A percentile compares a stretch with the other conserved stretches of the same genome.
These are phyloP conservation scores for Chaetodon trifasciatus DNA, from an alignment of 2,797 vertebrate species.

Conservation along the genomic window DNA sequence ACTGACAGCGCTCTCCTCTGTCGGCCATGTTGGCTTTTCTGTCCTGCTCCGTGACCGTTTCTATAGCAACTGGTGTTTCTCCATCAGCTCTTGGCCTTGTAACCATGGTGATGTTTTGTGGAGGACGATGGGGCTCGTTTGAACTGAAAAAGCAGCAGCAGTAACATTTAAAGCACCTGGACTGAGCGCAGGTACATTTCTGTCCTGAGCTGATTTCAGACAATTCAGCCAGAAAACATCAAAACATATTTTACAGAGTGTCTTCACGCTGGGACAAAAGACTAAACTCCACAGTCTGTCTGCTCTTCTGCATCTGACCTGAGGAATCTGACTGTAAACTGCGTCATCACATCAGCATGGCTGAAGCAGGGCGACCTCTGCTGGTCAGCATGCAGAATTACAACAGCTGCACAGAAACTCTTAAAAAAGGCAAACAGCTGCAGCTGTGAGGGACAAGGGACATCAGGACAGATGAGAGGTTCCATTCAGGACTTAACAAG, in stretches of 20 bases:
- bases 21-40: slow-evolving; percentile 32
- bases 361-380: slow-evolving; percentile 36
- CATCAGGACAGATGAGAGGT: not conserved
- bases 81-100: slow-evolving; percentile 45
- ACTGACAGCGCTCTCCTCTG: slow-evolving; percentile 19
- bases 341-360: slow-evolving; percentile 21
- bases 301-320: not conserved
- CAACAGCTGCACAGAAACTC: not conserved
- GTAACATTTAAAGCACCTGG: not conserved
- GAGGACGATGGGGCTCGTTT: slow-evolving; percentile 45
- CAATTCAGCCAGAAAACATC: not conserved
- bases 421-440: not conserved
- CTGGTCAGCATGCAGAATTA: not conserved
- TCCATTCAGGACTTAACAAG: not conserved
- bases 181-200: not conserved
- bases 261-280: not conserved
- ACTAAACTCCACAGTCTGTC: not conserved
- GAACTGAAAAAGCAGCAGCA: slow-evolving; percentile 4
- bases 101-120: slow-evolving; percentile 62
- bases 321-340: slow-evolving; percentile 26
- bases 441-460: not conserved
- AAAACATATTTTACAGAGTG: not conserved
- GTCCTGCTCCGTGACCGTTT: slow-evolving; percentile 48
- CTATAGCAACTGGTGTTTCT: slow-evolving; percentile 63
- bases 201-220: not conserved